These are phyloP conservation scores for Balanococcus diminutus DNA, from an alignment of 2,888 invertebrate genomes.

Conservation along the genomic window DNA sequence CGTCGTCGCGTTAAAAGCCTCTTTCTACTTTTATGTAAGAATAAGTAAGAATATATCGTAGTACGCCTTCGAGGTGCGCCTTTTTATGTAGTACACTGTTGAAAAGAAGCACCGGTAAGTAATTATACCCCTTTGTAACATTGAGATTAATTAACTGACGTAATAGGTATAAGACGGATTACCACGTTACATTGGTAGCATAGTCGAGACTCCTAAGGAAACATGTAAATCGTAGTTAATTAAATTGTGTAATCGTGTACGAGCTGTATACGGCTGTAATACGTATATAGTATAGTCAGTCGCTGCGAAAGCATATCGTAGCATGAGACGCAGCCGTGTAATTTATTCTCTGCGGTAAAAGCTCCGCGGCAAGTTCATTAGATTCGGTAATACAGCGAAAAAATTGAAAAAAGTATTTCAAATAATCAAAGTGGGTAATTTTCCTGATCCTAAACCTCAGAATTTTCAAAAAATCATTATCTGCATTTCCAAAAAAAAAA, in stretches of 20 bases:
- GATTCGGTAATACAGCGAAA: too few relatives aligned
- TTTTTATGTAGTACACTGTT: too few relatives aligned
- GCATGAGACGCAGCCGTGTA: neutral
- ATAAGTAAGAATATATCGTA: neutral
- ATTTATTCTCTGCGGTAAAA: neutral
- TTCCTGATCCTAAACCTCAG: too few relatives aligned
- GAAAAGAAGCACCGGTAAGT: neutral
- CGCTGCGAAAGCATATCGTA: neutral
- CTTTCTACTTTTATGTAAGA: neutral
- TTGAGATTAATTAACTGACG: neutral
- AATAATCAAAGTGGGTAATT: too few relatives aligned
- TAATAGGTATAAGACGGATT: neutral
- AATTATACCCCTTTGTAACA: neutral
- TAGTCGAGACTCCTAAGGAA: neutral
- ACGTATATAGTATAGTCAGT: too few relatives aligned
- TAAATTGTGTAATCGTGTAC: slow-evolving; percentile 10
- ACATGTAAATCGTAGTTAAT: slow-evolving; percentile 33
- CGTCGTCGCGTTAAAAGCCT: too few relatives aligned
- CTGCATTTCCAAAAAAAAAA: too few relatives aligned
- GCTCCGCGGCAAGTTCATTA: neutral
- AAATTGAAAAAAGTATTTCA: too few relatives aligned
- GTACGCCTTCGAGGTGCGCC: neutral
- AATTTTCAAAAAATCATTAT: too few relatives aligned
- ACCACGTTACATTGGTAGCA: neutral
- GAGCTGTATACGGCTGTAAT: neutral